A percentile compares a stretch with the other conserved stretches of the same genome.
Evolutionary conservation across 53 echinoderm and acorn worm species (phyloP).

Genomic region (Patiria pectinifera): DNA sequence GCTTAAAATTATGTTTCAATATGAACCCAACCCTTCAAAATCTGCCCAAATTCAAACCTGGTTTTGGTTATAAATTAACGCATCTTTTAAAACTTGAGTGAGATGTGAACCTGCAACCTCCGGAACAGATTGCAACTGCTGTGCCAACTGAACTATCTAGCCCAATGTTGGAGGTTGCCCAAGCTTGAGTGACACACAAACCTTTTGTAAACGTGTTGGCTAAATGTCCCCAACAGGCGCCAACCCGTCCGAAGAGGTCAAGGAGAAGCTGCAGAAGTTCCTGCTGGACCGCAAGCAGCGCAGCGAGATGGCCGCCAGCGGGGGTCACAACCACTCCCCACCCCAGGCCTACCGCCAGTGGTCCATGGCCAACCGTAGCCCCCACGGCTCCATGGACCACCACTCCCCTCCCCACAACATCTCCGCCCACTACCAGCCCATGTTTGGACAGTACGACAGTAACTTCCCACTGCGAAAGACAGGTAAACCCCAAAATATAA

Average conservation of each 20-base stretch:
- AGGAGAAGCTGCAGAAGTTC: constrained; percentile 93
- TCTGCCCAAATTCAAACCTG: too few species aligned
- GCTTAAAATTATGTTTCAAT: too few species aligned
- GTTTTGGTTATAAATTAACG: too few species aligned
- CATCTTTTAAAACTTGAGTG: too few species aligned
- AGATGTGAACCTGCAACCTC: too few species aligned
- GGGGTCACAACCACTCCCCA: constrained; percentile 91
- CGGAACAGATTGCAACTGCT: too few species aligned
- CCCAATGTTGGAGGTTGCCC: too few species aligned
- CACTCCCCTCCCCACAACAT: constrained; percentile 95
- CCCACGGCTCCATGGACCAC: constrained; percentile 85
- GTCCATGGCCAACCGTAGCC: constrained; percentile 77
- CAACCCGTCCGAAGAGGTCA: constrained; percentile 90
- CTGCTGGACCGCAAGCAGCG: constrained; percentile 89
- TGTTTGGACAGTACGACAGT: constrained; percentile 95
- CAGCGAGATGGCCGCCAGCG: constrained; percentile 65
- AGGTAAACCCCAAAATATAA: constrained; percentile 45
- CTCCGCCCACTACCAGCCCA: constrained; percentile 89
- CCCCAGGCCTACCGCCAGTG: constrained; percentile 89
- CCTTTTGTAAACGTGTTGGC: not conserved
- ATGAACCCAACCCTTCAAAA: too few species aligned
- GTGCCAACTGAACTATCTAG: too few species aligned
- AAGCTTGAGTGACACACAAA: too few species aligned
- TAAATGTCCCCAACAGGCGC: constrained; percentile 73
- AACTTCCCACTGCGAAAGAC: constrained; percentile 97